Evolutionary conservation across 2,797 vertebrate species (phyloP), one percentile per base, ranked within the genome.

Genomic region (Amblyraja radiata): DNA sequence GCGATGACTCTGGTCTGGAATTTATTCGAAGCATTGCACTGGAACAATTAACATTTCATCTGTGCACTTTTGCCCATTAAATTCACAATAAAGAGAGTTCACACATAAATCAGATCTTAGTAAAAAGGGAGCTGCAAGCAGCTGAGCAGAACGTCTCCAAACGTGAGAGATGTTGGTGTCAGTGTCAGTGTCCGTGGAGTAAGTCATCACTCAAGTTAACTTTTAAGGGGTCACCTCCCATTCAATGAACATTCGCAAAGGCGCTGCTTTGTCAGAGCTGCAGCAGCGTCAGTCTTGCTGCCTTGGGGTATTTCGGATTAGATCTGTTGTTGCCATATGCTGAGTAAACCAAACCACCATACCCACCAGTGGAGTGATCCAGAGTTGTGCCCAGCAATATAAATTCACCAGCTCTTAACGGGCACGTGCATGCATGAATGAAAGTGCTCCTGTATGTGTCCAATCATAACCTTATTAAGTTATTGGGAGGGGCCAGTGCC

Each of bases 1-100:
- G 68, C 9, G 21, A n/a, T 54, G 68, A 73, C 65, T 46, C 32
- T 1, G 7, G 68, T 28, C 39, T 46, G n/a, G 61, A n/a, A 91
- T 54, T 74, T 46, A 23, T 91, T 91, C 71, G 11, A 28, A 18
- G 6, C 71, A 74, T 54, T 74, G 71, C 68, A 54, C 36, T 68
- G 46, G 71, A 74, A 91, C 71, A 91, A 74, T 91, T 46, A 91
- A 74, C 36, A 16, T n/a, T 91, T 39, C 54, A 74, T 91, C 71
- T 46, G 21, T n/a, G 39, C 5, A 23, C 25, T 74, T 46, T 74
- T 23, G 65, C 11, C 65, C 90, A 54, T 54, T 74, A 91, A 73
- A 90, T 73, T 68, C 18, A 90, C 71, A 74, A 36, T 2, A 46
- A 46, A 73, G 63, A 39, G 0, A 90, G 2, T 65, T 91, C 88